phyloP scores from a whole-genome alignment of 2,888 invertebrate genomes.

The Erpobdella octoculata region DNA sequence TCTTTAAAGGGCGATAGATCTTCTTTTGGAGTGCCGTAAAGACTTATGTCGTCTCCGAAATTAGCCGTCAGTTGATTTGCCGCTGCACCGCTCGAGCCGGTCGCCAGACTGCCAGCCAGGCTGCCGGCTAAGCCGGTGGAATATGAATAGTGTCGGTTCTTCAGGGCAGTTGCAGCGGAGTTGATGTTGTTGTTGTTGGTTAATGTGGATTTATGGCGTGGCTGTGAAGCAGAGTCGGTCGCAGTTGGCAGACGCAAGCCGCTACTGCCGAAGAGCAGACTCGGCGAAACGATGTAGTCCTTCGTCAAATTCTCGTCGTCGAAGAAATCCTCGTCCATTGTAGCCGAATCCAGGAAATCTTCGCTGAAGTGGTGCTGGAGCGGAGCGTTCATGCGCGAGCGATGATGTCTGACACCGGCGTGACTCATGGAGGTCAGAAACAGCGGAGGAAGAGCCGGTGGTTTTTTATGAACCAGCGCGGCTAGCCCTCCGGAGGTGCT shows the following conservation, averaged over 20 bases:
- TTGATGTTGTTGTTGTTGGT: not conserved
- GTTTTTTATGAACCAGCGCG: not conserved
- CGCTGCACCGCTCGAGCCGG: not conserved
- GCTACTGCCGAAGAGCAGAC: not conserved
- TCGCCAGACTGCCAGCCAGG: not conserved
- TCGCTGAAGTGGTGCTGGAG: conserved; percentile 13
- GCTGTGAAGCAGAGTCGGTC: not conserved
- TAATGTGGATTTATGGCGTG: not conserved
- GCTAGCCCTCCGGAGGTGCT: not conserved
- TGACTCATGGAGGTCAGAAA: not conserved
- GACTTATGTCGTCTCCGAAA: conserved; percentile 27
- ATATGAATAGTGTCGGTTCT: conserved; percentile 5
- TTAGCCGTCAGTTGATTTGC: not conserved
- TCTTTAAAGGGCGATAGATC: conserved; percentile 16
- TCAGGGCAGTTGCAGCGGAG: not conserved
- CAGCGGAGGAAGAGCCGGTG: not conserved
- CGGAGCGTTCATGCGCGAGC: not conserved
- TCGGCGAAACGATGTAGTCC: conserved; percentile 19
- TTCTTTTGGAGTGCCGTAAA: conserved; percentile 29
- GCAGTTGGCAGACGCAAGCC: not conserved
- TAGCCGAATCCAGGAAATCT: conserved; percentile 16
- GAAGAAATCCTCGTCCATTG: not conserved
- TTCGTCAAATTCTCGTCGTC: not conserved
- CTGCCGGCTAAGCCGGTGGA: conserved; percentile 1
- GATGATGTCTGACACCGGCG: not conserved